Conservation (phyloP, 2,797 vertebrate genomes). For the Enteromius anoplus region DNA sequence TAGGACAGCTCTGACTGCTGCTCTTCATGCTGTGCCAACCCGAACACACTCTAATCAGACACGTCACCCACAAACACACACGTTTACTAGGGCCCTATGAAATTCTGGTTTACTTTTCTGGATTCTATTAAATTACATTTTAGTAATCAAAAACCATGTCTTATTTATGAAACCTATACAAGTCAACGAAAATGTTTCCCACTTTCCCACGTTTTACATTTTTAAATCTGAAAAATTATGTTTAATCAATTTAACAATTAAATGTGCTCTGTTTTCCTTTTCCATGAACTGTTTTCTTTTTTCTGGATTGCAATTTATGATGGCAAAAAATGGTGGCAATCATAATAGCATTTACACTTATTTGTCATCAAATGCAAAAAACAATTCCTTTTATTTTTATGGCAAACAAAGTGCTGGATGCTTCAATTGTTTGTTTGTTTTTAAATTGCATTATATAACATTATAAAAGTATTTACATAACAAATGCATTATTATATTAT, state of each 20-base stretch:
- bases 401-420: neutral
- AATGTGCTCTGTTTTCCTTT: neutral
- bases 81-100: neutral
- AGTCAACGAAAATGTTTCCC: neutral
- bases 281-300: neutral
- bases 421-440: too few relatives aligned
- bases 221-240: too few relatives aligned
- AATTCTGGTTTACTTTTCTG: neutral
- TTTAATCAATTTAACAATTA: too few relatives aligned
- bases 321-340: neutral
- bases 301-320: neutral
- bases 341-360: neutral
- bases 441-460: too few relatives aligned
- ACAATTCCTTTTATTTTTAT: neutral
- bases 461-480: too few relatives aligned
- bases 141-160: neutral
- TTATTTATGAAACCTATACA: neutral
- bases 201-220: neutral
- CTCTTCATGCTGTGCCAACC: constrained; percentile 37
- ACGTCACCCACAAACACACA: constrained; percentile 34
- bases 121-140: neutral
- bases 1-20: constrained; percentile 29
- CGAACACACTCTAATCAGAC: constrained; percentile 38
- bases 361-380: neutral
- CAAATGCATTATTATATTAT: too few relatives aligned